A percentile compares a stretch with the other conserved stretches of the same genome.
Conservation (phyloP, 2,113 vertebrate species). For the Etheostoma spectabile region DNA sequence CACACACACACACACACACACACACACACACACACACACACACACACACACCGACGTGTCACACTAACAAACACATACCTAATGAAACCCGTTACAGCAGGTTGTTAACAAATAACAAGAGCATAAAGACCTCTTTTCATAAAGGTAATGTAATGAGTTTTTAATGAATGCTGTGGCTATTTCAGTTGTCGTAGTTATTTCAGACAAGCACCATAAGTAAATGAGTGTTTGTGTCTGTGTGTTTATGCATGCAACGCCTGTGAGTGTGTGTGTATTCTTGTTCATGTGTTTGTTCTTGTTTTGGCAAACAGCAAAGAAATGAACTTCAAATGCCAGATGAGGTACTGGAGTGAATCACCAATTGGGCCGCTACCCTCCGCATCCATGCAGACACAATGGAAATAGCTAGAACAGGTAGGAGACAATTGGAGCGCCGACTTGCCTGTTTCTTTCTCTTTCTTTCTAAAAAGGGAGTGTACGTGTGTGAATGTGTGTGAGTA, state of each 20-base stretch:
- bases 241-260: background rate
- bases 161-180: slow-evolving; percentile 73
- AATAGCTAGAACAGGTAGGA: slow-evolving; percentile 66
- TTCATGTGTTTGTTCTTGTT: slow-evolving; percentile 53
- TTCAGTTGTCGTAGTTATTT: slow-evolving; percentile 63
- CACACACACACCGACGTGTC: background rate
- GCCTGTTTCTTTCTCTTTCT: slow-evolving; percentile 52
- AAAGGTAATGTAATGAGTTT: slow-evolving; percentile 65
- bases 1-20: too few relatives aligned
- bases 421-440: slow-evolving; percentile 53
- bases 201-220: slow-evolving; percentile 60
- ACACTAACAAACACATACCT: slow-evolving; percentile 7
- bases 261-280: slow-evolving; percentile 25
- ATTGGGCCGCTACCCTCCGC: slow-evolving; percentile 65
- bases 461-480: slow-evolving; percentile 32
- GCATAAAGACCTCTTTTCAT: slow-evolving; percentile 61
- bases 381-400: slow-evolving; percentile 51
- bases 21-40: background rate
- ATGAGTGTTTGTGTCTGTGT: slow-evolving; percentile 31
- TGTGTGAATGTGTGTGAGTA: slow-evolving; percentile 7
- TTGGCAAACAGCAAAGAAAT: slow-evolving; percentile 72
- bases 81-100: slow-evolving; percentile 49
- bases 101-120: slow-evolving; percentile 66
- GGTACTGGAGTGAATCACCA: slow-evolving; percentile 77
- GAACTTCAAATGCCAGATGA: slow-evolving; percentile 79